These are phyloP conservation scores for Epinephelus malabaricus DNA, from an alignment of 2,797 vertebrate genomes.

Conservation along the genomic window DNA sequence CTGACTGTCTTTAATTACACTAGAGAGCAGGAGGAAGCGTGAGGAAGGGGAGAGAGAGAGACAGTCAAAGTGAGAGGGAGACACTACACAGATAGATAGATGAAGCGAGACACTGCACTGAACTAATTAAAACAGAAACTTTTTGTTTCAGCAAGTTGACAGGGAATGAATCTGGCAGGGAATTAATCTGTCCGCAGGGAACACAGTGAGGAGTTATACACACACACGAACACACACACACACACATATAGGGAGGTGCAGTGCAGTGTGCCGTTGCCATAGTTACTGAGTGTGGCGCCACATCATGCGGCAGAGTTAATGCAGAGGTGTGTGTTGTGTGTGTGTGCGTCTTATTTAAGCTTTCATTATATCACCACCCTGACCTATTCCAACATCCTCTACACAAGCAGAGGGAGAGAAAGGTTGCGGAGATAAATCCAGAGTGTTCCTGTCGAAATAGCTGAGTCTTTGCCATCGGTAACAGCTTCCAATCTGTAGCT, in stretches of 20 bases:
- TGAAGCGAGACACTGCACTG: slow-evolving; percentile 77
- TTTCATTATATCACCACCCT: slow-evolving; percentile 69
- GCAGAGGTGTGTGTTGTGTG: slow-evolving; percentile 67
- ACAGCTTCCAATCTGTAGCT: slow-evolving; percentile 35
- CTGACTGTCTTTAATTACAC: slow-evolving; percentile 84
- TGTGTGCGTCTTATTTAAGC: slow-evolving; percentile 61
- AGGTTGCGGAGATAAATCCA: slow-evolving; percentile 55
- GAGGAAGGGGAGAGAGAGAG: slow-evolving; percentile 54
- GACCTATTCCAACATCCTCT: slow-evolving; percentile 68
- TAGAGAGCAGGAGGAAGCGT: slow-evolving; percentile 61
- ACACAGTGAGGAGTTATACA: slow-evolving; percentile 67
- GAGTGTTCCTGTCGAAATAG: slow-evolving; percentile 37
- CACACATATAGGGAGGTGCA: slow-evolving; percentile 65
- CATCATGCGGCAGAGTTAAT: slow-evolving; percentile 79
- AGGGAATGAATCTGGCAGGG: slow-evolving; percentile 83
- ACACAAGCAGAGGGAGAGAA: slow-evolving; percentile 26
- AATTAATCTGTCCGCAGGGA: slow-evolving; percentile 84
- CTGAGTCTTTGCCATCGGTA: slow-evolving; percentile 7
- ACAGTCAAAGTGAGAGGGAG: slow-evolving; percentile 30
- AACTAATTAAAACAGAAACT: slow-evolving; percentile 87
- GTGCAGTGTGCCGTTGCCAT: slow-evolving; percentile 79
- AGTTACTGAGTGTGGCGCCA: slow-evolving; percentile 74
- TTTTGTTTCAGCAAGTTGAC: slow-evolving; percentile 84
- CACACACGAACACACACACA: slow-evolving; percentile 45
- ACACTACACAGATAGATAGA: slow-evolving; percentile 66